Evolutionary conservation across 2,797 vertebrate species (phyloP), one percentile per base, ranked within the genome.

Genomic region (Gymnoscopelus braueri): DNA sequence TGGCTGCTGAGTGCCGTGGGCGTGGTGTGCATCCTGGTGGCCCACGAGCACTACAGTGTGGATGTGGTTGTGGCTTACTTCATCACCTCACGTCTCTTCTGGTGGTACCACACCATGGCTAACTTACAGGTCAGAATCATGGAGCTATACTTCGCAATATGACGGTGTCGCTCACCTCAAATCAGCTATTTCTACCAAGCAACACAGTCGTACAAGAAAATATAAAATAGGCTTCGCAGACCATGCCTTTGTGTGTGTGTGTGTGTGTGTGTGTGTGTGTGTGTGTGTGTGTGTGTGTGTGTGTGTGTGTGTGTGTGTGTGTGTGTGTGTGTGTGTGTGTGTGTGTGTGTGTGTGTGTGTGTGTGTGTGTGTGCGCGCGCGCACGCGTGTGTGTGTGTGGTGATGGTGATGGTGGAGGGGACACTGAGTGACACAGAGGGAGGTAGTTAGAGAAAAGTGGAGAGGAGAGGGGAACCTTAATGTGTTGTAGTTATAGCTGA

Each of bases 41-140:
- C 96, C 10, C 98, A 98, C 11, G 98, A 99, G 74, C 98, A 99
- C 92, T 99, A 99, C 54, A 99, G 95, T 0, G 93, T 99, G 35
- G 98, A 99, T 0, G 98, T 99, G 77, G 91, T 99, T 6, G 90
- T 99, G 74, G 98, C 96, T 49, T 99, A 99, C 69, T 99, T 96
- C 12, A 95, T 99, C 91, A 99, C 98, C 11, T 98, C 98, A 0
- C 92, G 98, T n/a, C 95, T 99, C 19, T 99, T 99, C 88, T 99
- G 97, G 96, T 98, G 97, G 97, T 99, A 99, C 89, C 98, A 99
- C 77, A 96, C 97, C 1, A 97, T 99, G 97, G 95, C 97, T 79
- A 98, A 97, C 59, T 89, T 97, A 83, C 97, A 98, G 95, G 98
- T 99, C 77, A 58, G 86, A 57, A 57, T 57, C 66, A 65, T 54